Evolutionary conservation across 92 coral and sea anemone species (phyloP).

Genomic region (Heliopora coerulea): DNA sequence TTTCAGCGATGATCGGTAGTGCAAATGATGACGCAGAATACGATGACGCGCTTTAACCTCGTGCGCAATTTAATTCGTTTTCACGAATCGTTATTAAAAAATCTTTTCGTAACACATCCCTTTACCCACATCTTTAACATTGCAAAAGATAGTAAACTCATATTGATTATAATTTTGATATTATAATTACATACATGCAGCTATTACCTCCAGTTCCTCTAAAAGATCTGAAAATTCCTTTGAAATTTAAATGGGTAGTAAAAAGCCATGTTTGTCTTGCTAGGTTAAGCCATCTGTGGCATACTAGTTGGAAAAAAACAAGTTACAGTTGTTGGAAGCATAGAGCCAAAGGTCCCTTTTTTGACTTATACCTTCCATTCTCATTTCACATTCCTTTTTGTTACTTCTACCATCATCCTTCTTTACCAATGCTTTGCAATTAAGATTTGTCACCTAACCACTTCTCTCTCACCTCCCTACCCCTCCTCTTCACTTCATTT

Average conservation of each 20-base stretch:
- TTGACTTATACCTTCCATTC: no score
- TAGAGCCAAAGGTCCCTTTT: no score
- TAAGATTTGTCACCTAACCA: no score
- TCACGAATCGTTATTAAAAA: no score
- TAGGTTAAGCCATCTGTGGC: constrained; percentile 75
- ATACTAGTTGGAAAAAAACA: constrained; percentile 50
- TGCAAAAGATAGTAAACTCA: neutral
- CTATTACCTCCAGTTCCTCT: constrained; percentile 60
- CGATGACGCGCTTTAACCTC: no score
- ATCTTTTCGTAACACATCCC: no score
- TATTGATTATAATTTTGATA: neutral
- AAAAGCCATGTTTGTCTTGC: constrained; percentile 78
- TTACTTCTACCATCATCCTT: neutral
- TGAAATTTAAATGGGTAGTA: constrained; percentile 69
- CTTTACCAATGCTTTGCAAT: no score
- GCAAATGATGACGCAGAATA: no score
- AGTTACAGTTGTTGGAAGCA: neutral
- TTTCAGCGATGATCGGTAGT: no score
- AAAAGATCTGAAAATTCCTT: constrained; percentile 66
- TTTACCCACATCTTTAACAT: neutral
- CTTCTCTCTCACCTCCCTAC: no score
- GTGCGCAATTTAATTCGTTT: no score
- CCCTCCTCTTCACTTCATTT: neutral
- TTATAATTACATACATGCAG: neutral
- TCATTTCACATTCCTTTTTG: neutral